phyloP scores from a whole-genome alignment of 2,797 vertebrate genomes.

The Trematomus bernacchii region DNA sequence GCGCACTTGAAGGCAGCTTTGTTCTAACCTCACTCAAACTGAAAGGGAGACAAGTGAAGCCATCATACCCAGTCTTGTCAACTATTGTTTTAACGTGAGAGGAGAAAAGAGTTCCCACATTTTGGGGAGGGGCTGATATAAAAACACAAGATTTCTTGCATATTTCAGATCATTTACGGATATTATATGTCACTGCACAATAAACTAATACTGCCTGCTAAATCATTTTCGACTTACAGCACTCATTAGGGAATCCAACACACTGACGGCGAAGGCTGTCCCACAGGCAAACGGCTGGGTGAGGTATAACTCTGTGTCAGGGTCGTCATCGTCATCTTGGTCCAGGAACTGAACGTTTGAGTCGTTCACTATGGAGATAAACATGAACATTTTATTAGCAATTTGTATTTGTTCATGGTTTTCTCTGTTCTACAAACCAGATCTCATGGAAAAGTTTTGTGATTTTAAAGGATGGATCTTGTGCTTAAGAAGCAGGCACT shows the following conservation, averaged over 20 bases:
- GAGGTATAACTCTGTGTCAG: constrained; percentile 98
- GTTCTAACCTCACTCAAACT: constrained; percentile 81
- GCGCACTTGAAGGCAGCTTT: constrained; percentile 82
- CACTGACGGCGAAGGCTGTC: constrained; percentile 97
- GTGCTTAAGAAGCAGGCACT: constrained; percentile 39
- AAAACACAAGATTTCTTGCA: constrained; percentile 18
- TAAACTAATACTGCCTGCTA: background rate
- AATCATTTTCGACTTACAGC: constrained; percentile 87
- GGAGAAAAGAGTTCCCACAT: constrained; percentile 24
- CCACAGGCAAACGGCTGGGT: constrained; percentile 98
- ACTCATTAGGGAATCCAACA: constrained; percentile 98
- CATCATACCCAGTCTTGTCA: constrained; percentile 71
- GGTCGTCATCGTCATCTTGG: constrained; percentile 98
- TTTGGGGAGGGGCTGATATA: background rate
- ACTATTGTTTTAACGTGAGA: constrained; percentile 55
- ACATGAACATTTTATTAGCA: constrained; percentile 18
- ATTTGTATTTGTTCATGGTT: constrained; percentile 7
- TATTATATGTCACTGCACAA: constrained; percentile 1
- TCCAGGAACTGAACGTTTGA: constrained; percentile 99
- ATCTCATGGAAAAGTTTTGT: constrained; percentile 18
- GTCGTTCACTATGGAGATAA: constrained; percentile 90
- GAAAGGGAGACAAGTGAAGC: constrained; percentile 84
- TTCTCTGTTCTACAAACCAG: constrained; percentile 12
- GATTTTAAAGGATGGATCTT: constrained; percentile 42
- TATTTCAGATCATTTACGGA: constrained; percentile 18